A percentile compares a stretch with the other conserved stretches of the same genome.
phyloP scores from a whole-genome alignment of 2,113 vertebrate genomes.

The Elanoides forficatus region DNA sequence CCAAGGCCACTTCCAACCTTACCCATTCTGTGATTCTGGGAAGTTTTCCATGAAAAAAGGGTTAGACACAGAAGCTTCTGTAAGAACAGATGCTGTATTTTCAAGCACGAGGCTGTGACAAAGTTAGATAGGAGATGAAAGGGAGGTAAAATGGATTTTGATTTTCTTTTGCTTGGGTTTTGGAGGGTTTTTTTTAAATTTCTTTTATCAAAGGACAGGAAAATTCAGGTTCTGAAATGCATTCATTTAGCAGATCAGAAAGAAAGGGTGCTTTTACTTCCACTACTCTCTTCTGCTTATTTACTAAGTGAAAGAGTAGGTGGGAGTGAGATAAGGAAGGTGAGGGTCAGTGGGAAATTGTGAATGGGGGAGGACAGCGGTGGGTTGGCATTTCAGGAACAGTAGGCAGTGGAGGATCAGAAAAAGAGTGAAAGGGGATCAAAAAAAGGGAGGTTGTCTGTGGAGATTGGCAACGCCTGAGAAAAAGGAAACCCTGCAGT shows the following conservation, averaged over 20 bases:
- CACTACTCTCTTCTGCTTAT: not conserved
- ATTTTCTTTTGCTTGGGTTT: not conserved
- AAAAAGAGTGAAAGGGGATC: not conserved
- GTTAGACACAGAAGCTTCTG: not conserved
- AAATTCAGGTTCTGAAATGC: not conserved
- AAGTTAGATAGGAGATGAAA: not conserved
- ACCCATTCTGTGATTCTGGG: not conserved
- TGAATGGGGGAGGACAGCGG: not conserved
- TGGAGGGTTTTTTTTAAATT: not conserved
- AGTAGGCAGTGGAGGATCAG: not conserved
- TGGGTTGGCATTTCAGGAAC: not conserved
- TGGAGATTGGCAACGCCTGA: not conserved
- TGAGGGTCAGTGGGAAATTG: not conserved
- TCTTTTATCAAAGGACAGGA: not conserved
- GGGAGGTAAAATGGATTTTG: not conserved
- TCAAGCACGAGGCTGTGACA: not conserved
- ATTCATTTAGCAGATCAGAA: not conserved
- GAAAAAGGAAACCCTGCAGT: not conserved
- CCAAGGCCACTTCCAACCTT: not conserved
- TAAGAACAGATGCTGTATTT: not conserved
- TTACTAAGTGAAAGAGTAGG: not conserved
- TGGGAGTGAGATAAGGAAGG: not conserved
- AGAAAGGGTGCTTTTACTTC: not conserved
- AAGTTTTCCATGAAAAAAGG: not conserved
- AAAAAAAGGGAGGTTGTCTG: not conserved